Evolutionary conservation across 2,888 invertebrate genomes (phyloP).

Genomic region (Philopedon plagiatum): DNA sequence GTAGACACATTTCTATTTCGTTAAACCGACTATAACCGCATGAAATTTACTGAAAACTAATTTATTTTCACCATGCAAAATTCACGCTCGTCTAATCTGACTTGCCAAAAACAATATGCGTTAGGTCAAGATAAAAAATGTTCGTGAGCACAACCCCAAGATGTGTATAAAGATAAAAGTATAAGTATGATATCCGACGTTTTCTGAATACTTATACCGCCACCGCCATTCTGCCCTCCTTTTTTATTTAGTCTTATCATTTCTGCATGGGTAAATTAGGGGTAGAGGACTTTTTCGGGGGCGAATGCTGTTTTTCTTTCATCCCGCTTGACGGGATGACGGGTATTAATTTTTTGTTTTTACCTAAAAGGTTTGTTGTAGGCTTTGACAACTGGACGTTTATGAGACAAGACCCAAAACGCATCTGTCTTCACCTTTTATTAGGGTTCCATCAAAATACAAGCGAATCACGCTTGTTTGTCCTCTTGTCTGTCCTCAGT

Average conservation of each 20-base stretch:
- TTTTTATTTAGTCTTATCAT: constrained; percentile 15
- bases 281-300: neutral
- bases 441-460: too few species aligned
- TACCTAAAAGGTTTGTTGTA: neutral
- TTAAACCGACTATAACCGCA: neutral
- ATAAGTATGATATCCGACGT: constrained; percentile 4
- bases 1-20: too few species aligned
- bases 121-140: constrained; percentile 2
- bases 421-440: too few species aligned
- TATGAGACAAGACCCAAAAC: neutral
- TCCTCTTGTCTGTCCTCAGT: too few species aligned
- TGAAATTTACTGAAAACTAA: neutral
- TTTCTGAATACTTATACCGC: constrained; percentile 8
- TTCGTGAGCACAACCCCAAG: neutral
- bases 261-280: constrained; percentile 12
- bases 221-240: neutral
- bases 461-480: too few species aligned
- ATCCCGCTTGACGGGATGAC: neutral
- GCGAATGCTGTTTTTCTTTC: neutral
- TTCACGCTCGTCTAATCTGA: neutral
- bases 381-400: neutral
- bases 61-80: neutral
- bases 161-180: constrained; percentile 5
- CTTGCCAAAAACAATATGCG: constrained; percentile 9
- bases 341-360: constrained; percentile 10